Base-by-base conservation (phyloP, 2,888 invertebrate genomes). In the Acanthopleura granulata region DNA sequence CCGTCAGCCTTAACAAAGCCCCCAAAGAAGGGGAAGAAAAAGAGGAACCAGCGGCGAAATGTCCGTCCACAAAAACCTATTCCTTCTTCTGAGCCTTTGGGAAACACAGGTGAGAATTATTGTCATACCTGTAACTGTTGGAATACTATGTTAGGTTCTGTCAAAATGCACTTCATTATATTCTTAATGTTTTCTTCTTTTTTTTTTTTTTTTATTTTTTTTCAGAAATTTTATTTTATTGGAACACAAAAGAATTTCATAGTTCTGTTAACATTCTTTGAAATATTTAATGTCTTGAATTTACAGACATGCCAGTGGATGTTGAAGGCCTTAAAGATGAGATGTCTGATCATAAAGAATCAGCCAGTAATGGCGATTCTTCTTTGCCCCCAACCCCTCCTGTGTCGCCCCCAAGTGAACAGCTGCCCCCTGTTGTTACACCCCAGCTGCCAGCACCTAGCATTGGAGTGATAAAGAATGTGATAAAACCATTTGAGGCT, bases 11-110 rank as follows among this genome's bases (percentile, higher is more conserved):
- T 91, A 57, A 90, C 90, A 30, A 80, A 90, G 75, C 90, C 91
- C 25, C 90, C 90, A 18, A 89, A 89, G 81, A 87, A 90, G 79
- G 92, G 92, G 80, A 92, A 94, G 82, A 94, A 94, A 93, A 94
- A 88, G 92, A 93, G 87, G 90, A 91, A 87, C 83, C 90, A 86
- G 77, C 87, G 82, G 91, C 93, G 61, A 93, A 77, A 76, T 66
- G 93, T 85, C 83, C 87, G 87, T 82, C 87, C 86, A 74, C 84
- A 88, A 74, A 86, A 88, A 81, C 83, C 87, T 73, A 77, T 85
- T 73, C 80, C 83, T 66, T 83, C 83, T 72, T 75, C 83, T 73
- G 82, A 82, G 70, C 78, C 85, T 15, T 73, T 78, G 70, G 83
- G 82, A 27, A 77, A 83, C 30, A 76, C 80, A 66, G 78, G 75